phyloP scores from a whole-genome alignment of 2,113 vertebrate species.

The Scomber japonicus region DNA sequence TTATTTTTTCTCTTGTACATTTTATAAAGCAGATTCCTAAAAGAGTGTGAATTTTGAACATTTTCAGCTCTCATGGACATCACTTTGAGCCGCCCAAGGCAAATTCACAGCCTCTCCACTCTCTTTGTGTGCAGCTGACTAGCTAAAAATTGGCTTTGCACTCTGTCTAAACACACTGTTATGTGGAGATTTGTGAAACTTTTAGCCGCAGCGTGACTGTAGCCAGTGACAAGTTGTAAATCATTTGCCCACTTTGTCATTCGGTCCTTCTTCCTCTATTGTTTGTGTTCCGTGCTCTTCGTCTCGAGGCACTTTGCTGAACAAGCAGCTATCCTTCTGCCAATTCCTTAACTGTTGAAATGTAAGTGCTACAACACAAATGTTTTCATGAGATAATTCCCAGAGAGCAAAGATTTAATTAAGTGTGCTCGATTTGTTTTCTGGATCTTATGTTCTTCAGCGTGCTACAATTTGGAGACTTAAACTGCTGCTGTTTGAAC shows the following conservation, averaged over 20 bases:
- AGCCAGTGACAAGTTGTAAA: slow-evolving; percentile 5
- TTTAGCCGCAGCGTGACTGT: not conserved
- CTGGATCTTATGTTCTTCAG: slow-evolving; percentile 60
- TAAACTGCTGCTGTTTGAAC: slow-evolving; percentile 33
- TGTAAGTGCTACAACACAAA: slow-evolving; percentile 49
- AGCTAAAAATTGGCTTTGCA: no score
- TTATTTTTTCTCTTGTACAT: no score
- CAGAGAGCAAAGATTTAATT: slow-evolving; percentile 63
- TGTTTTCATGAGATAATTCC: slow-evolving; percentile 68
- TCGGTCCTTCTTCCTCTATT: slow-evolving; percentile 26
- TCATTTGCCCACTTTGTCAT: slow-evolving; percentile 22
- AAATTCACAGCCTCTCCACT: no score
- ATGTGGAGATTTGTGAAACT: not conserved
- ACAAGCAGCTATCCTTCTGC: slow-evolving; percentile 54
- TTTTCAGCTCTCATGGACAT: no score
- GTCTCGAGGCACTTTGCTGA: slow-evolving; percentile 46
- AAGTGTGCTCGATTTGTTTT: slow-evolving; percentile 61
- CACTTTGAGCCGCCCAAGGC: no score
- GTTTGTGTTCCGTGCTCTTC: slow-evolving; percentile 9
- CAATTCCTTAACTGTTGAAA: slow-evolving; percentile 53
- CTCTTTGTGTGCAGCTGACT: no score
- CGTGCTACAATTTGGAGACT: slow-evolving; percentile 38
- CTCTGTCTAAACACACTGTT: no score
- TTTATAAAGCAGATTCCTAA: no score
- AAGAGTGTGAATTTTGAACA: no score